Conservation (phyloP, 2,113 vertebrate species). For the Sprattus sprattus region DNA sequence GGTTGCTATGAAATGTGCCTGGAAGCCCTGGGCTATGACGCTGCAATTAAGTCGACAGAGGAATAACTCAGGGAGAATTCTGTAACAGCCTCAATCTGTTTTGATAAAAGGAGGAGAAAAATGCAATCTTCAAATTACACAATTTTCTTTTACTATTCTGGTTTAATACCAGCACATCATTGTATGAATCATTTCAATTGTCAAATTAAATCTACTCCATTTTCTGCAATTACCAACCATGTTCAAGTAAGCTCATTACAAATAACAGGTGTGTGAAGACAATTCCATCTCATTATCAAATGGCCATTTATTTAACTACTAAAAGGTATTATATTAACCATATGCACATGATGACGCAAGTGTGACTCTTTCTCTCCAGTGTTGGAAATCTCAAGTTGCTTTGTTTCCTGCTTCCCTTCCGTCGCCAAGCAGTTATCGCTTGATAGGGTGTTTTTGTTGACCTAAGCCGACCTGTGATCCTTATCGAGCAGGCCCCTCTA, state of each 20-base stretch:
- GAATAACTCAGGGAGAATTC: neutral
- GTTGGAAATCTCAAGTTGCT: neutral
- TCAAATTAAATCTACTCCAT: neutral
- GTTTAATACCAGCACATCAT: neutral
- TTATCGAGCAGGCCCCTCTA: conserved; percentile 46
- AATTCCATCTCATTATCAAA: neutral
- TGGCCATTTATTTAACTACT: neutral
- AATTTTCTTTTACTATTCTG: neutral
- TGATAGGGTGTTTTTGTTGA: neutral
- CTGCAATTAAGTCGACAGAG: neutral
- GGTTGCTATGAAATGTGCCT: neutral
- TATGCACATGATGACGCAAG: neutral
- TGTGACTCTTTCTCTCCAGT: neutral
- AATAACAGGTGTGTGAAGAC: neutral
- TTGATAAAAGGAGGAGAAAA: conserved; percentile 40
- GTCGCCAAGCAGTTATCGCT: neutral
- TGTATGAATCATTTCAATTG: neutral
- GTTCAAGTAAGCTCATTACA: neutral
- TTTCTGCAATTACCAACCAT: neutral
- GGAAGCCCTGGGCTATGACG: neutral
- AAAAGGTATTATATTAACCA: neutral
- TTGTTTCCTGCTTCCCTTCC: neutral
- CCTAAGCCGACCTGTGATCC: conserved; percentile 39
- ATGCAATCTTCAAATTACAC: neutral
- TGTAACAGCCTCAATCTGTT: neutral